Percentiles rank a stretch among this genome's conserved stretches.
Evolutionary conservation across 2,888 invertebrate genomes (phyloP).

Genomic region (Drosophila pullipes): DNA sequence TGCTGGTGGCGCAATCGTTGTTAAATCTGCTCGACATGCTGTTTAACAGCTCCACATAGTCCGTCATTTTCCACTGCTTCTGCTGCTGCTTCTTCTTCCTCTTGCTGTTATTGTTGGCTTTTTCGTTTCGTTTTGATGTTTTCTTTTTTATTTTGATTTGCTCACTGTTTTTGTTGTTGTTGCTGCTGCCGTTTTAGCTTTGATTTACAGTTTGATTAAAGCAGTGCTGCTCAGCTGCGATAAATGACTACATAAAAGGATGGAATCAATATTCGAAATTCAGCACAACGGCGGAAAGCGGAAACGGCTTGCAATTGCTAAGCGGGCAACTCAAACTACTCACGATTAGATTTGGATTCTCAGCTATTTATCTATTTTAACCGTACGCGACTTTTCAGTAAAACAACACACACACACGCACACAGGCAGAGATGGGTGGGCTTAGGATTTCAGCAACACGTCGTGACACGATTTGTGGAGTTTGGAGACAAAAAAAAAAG

Average conservation of each 20-base stretch:
- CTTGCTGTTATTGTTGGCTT: slow-evolving; percentile 9
- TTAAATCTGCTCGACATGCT: slow-evolving; percentile 84
- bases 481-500: background rate
- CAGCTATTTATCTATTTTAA: slow-evolving; percentile 34
- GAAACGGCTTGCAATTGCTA: background rate
- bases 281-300: slow-evolving; percentile 35
- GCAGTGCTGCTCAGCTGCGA: slow-evolving; percentile 39
- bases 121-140: background rate
- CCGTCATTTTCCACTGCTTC: slow-evolving; percentile 75
- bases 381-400: slow-evolving; percentile 12
- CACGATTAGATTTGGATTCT: slow-evolving; percentile 46
- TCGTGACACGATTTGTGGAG: background rate
- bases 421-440: background rate
- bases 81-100: background rate
- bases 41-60: slow-evolving; percentile 82
- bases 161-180: background rate
- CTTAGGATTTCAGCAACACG: background rate
- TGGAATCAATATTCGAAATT: slow-evolving; percentile 50
- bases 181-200: slow-evolving; percentile 11
- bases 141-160: slow-evolving; percentile 16
- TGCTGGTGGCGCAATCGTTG: slow-evolving; percentile 80
- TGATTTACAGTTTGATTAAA: slow-evolving; percentile 38
- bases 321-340: slow-evolving; percentile 16
- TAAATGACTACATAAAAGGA: slow-evolving; percentile 29
- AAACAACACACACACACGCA: background rate